phyloP scores from a whole-genome alignment of 2,888 invertebrate species.

The Latrodectus elegans region DNA sequence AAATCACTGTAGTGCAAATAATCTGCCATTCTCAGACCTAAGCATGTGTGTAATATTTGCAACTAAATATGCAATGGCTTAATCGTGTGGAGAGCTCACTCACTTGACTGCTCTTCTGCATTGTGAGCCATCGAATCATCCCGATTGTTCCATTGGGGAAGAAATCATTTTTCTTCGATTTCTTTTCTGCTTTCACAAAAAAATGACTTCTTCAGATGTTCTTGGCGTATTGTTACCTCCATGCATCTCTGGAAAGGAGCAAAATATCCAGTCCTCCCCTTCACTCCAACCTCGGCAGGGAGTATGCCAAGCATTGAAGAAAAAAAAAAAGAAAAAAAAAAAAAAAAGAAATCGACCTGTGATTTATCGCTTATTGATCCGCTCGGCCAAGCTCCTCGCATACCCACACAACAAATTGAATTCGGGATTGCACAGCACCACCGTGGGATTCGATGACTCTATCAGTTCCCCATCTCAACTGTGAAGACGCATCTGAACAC shows the following conservation, averaged over 20 bases:
- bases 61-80: no score
- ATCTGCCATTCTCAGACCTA: no score
- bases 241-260: background rate
- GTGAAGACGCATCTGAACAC: slow-evolving; percentile 4
- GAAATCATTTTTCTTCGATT: background rate
- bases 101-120: slow-evolving; percentile 28
- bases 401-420: slow-evolving; percentile 45
- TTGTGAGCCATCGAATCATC: background rate
- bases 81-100: no score
- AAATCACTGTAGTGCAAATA: no score
- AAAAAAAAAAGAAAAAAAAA: background rate
- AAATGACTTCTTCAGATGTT: background rate
- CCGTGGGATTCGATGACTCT: slow-evolving; percentile 48
- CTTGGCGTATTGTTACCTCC: background rate
- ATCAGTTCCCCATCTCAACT: slow-evolving; percentile 43
- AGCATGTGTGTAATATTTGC: no score
- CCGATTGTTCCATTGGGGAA: background rate
- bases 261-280: background rate
- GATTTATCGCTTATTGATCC: slow-evolving; percentile 65
- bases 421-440: slow-evolving; percentile 33
- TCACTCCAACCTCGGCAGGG: background rate
- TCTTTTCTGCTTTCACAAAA: background rate
- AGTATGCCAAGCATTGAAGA: background rate
- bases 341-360: slow-evolving; percentile 10
- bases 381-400: slow-evolving; percentile 41